Conservation (phyloP, 2,888 invertebrate species). For the Cerceris ruficornis region DNA sequence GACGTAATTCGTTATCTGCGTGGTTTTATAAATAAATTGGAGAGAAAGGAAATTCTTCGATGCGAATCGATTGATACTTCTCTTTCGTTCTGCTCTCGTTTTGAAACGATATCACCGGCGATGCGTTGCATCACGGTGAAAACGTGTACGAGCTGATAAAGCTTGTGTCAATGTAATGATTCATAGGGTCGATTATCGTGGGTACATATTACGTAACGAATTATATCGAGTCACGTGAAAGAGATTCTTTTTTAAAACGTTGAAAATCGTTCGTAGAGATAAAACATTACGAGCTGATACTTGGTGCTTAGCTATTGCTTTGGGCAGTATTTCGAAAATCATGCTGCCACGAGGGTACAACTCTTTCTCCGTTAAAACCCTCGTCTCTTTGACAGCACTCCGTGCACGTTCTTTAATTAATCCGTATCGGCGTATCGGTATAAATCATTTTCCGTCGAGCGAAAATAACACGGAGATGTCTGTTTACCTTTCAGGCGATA, state of each 20-base stretch:
- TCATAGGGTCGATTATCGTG: slow-evolving; percentile 11
- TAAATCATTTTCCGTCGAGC: slow-evolving; percentile 5
- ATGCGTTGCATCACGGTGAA: not conserved
- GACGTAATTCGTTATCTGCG: too few relatives aligned
- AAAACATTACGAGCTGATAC: not conserved
- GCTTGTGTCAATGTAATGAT: not conserved
- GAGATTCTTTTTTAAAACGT: slow-evolving; percentile 2
- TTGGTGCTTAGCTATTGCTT: not conserved
- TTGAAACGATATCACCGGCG: not conserved
- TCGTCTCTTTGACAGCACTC: not conserved
- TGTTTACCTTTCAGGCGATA: slow-evolving; percentile 18
- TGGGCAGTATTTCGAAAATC: not conserved
- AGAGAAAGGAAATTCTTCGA: not conserved
- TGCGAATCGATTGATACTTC: not conserved
- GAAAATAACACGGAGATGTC: slow-evolving; percentile 25
- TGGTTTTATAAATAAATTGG: too few relatives aligned
- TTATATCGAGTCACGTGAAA: slow-evolving; percentile 2
- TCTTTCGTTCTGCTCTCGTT: not conserved
- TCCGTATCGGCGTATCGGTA: not conserved
- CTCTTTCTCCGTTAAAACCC: not conserved
- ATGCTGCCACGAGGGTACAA: not conserved
- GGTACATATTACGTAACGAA: slow-evolving; percentile 10
- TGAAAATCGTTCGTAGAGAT: not conserved
- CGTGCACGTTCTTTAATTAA: slow-evolving; percentile 8
- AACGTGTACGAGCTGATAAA: slow-evolving; percentile 18